Percentiles rank a stretch among this genome's conserved stretches.
phyloP scores from a whole-genome alignment of 2,888 invertebrate genomes.

The Holacanthella duospinosa region DNA sequence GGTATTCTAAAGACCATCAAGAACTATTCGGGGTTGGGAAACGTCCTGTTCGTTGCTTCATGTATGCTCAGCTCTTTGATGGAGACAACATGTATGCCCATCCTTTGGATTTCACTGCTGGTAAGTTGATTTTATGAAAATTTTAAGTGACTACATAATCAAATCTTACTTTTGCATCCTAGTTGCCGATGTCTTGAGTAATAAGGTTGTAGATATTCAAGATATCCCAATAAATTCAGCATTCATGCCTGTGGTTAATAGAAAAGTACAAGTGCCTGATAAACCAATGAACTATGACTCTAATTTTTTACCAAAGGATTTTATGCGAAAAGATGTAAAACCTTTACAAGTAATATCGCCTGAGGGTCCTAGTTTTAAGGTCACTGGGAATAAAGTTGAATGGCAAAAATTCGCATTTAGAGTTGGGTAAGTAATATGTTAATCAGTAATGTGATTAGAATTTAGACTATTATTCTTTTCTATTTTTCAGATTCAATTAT shows the following conservation, averaged over 20 bases:
- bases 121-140: not conserved
- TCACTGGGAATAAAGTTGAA: slow-evolving; percentile 23
- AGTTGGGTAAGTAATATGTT: slow-evolving; percentile 20
- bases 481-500: slow-evolving; percentile 25
- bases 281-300: not conserved
- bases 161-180: too few species aligned
- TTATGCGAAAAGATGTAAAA: slow-evolving; percentile 25
- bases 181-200: not conserved
- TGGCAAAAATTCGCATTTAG: slow-evolving; percentile 35
- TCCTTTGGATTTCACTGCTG: slow-evolving; percentile 7
- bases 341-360: slow-evolving; percentile 20
- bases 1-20: not conserved
- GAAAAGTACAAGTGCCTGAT: not conserved
- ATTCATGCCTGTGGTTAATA: not conserved
- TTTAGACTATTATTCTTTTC: not conserved
- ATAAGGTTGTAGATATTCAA: not conserved
- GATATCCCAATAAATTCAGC: not conserved
- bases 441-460: not conserved
- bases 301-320: slow-evolving; percentile 1
- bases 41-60: not conserved
- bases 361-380: slow-evolving; percentile 28
- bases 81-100: slow-evolving; percentile 7
- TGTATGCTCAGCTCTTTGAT: slow-evolving; percentile 1
- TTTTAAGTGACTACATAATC: too few species aligned
- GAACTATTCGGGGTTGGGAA: not conserved